Base-by-base conservation (phyloP, 2,888 invertebrate genomes). In the Tryphoninae sp. region DNA sequence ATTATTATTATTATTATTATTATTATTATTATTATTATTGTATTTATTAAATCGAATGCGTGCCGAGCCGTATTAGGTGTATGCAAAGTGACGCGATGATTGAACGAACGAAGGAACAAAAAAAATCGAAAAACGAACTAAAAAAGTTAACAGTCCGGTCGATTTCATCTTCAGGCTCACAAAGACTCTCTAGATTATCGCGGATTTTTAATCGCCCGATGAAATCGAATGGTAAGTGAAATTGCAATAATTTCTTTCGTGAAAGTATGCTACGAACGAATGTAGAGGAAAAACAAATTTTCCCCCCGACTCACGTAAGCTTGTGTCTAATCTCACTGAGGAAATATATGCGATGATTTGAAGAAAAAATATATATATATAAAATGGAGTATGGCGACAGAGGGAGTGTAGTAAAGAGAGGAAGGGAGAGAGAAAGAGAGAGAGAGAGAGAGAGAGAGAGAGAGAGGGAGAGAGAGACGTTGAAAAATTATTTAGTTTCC, bases 181-280 rank as follows among this genome's bases (percentile, higher is more conserved):
- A 83, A 85, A 84, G 71, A 85, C 85, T 85, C 84, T 85, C 80
- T 84, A 81, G 80, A 84, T 85, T 84, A 80, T 83, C 72, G 80
- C 84, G 74, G 58, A 80, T 79, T 83, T 78, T 81, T 81, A 84
- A 83, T 80, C 71, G 82, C 77, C 33, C 76, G 79, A 84, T 82
- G 78, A 86, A 85, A 85, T 84, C 86, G 84, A 78, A 75, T 84
- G 81, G 79, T 85, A 82, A 83, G 82, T 84, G 80, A 80, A 80
- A 86, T 83, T 81, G 86, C 86, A 86, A 86, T 86, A 86, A 84
- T 78, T 84, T 83, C 78, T 79, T 87, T 84, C 86, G 83, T 86
- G 87, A 86, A 85, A 87, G 86, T 86, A 87, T 84, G 83, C 76
- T 85, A 84, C 78, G 77, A 78, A 84, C 73, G 82, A 82, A 77